Percentiles rank a stretch among this genome's conserved stretches.
These are phyloP conservation scores for Aleadryas rufinucha DNA, from an alignment of 2,113 vertebrate genomes.

Conservation along the genomic window DNA sequence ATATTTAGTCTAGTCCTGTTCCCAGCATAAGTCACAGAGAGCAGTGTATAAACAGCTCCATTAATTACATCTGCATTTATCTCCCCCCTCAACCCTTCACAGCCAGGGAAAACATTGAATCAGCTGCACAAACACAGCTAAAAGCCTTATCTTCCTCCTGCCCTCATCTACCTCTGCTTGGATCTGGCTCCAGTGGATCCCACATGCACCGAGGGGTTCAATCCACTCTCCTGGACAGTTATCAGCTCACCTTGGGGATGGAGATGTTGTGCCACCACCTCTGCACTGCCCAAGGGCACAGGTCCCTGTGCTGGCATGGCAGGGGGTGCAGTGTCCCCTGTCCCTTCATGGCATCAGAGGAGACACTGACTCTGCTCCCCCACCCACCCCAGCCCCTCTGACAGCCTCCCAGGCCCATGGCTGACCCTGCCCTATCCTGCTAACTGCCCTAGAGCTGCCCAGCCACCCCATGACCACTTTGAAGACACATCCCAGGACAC, in stretches of 20 bases:
- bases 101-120: neutral
- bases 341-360: neutral
- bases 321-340: neutral
- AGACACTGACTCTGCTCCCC: neutral
- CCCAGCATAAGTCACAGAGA: neutral
- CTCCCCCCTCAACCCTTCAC: neutral
- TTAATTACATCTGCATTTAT: constrained; percentile 17
- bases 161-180: neutral
- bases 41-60: neutral
- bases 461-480: neutral
- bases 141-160: neutral
- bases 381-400: neutral
- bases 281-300: neutral
- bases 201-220: neutral
- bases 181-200: neutral
- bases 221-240: neutral
- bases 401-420: neutral
- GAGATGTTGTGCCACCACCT: neutral
- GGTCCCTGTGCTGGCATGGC: neutral
- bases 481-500: neutral
- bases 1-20: constrained; percentile 47
- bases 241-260: neutral
- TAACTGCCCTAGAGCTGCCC: neutral
- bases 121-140: neutral
- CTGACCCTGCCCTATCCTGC: neutral